Evolutionary conservation across 2,113 vertebrate species (phyloP).

Genomic region (Galemys pyrenaicus): DNA sequence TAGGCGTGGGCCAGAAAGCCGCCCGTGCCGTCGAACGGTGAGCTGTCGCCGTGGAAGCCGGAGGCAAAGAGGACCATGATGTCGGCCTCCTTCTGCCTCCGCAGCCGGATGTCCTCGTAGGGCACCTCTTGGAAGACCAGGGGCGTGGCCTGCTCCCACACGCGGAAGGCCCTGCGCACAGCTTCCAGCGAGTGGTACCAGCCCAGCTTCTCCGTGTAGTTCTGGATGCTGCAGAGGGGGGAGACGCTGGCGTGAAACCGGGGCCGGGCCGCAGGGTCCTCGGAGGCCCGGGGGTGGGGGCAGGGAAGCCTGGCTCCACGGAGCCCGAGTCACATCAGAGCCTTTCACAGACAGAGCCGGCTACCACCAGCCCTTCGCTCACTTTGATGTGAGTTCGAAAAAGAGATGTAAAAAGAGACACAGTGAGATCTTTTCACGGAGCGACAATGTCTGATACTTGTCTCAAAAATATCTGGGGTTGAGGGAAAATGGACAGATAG

Average conservation of each 20-base stretch:
- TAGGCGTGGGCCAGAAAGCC: constrained; percentile 97
- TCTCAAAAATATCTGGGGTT: neutral
- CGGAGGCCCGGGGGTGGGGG: rapidly evolving
- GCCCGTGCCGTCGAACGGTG: constrained; percentile 94
- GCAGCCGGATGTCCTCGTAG: constrained; percentile 89
- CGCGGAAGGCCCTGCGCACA: constrained; percentile 89
- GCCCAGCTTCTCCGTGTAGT: constrained; percentile 94
- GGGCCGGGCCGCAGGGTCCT: neutral
- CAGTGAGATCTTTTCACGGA: too few relatives aligned
- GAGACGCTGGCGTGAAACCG: neutral
- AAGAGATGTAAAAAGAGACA: neutral
- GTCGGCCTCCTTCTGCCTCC: constrained; percentile 91
- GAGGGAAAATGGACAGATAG: too few relatives aligned
- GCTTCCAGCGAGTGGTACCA: constrained; percentile 86
- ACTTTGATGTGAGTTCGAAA: neutral
- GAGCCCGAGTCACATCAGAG: neutral
- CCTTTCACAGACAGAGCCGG: neutral
- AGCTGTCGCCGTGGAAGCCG: constrained; percentile 97
- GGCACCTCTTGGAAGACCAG: constrained; percentile 92
- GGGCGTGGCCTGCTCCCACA: constrained; percentile 93
- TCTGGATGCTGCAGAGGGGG: constrained; percentile 88
- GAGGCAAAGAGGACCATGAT: constrained; percentile 97
- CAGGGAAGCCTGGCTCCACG: neutral
- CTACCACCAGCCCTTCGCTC: neutral
- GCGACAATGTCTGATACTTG: too few relatives aligned